Evolutionary conservation across 2,888 invertebrate genomes (phyloP), one percentile per base, ranked within the genome.

Genomic region (Eucera pruinosa): DNA sequence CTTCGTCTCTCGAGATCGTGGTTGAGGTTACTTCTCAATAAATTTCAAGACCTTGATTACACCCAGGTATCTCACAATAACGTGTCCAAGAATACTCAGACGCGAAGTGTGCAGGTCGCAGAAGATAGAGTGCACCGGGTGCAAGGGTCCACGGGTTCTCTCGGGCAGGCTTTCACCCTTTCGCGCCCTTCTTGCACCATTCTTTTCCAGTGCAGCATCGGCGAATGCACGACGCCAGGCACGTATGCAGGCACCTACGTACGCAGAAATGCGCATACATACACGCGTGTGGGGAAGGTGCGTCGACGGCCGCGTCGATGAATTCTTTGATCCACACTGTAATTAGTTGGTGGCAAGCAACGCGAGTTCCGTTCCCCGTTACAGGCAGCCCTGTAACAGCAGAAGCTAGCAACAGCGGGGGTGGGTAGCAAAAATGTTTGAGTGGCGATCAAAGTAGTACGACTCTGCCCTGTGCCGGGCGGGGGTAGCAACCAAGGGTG

Each of bases 241-340:
- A 23, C 0, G 27, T 15, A 55, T 20, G 36, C 61, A 57, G 27
- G 27, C 11, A 47, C 23, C 5, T 1, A 20, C 13, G 1, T 7
- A 25, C 48, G 36, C 39, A 33, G n/a, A 41, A 48, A 45, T n/a
- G n/a, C n/a, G n/a, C n/a, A n/a, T n/a, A n/a, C n/a, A n/a, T 58
- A 18, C 45, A 54, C 50, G 48, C 62, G 50, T 43, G 52, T 25
- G 41, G 20, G 23, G 41, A 48, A 60, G 27, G 15, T 58, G 72
- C 60, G 68, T 84, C 81, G 82, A 79, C 57, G 55, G 82, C 72
- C 77, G 86, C 83, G 89, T 87, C 90, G 90, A 89, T 89, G 90
- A 89, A 91, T 91, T 91, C 91, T 91, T 91, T 91, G 91, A 91
- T 91, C 91, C 89, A 80, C 87, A 88, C 88, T 89, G 91, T 91